Percentiles rank a stretch among this genome's conserved stretches.
Evolutionary conservation across 2,888 invertebrate genomes (phyloP).

Genomic region (Periphyllus acericola): DNA sequence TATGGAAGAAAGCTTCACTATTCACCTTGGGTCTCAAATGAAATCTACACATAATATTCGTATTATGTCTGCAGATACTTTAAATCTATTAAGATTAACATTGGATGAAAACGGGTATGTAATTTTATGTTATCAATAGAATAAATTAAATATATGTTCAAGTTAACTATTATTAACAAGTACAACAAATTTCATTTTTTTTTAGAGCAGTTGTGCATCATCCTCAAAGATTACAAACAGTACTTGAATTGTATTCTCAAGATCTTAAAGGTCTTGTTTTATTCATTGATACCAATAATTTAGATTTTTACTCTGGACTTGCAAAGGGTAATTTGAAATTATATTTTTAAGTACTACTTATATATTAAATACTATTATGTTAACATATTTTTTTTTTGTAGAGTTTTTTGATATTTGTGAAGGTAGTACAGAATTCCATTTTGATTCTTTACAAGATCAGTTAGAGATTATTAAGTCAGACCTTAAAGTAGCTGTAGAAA

Average conservation of each 20-base stretch:
- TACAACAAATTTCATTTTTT: not conserved
- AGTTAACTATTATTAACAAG: slow-evolving; percentile 8
- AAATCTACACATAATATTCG: slow-evolving; percentile 99
- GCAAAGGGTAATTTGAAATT: slow-evolving; percentile 70
- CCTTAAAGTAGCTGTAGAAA: slow-evolving; percentile 72
- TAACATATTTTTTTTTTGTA: slow-evolving; percentile 34
- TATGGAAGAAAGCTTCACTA: slow-evolving; percentile 95
- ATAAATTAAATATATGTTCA: not conserved
- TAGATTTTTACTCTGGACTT: slow-evolving; percentile 74
- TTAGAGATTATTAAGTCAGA: slow-evolving; percentile 76
- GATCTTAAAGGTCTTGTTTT: slow-evolving; percentile 90
- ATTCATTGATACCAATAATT: slow-evolving; percentile 75
- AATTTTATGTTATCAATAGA: not conserved
- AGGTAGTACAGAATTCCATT: slow-evolving; percentile 92
- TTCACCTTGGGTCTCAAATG: slow-evolving; percentile 96
- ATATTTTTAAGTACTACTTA: not conserved
- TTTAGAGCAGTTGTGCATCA: slow-evolving; percentile 53
- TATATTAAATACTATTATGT: not conserved
- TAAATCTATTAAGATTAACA: slow-evolving; percentile 77
- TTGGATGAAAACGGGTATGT: slow-evolving; percentile 55
- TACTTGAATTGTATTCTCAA: slow-evolving; percentile 91
- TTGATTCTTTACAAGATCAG: slow-evolving; percentile 86
- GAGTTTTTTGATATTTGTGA: slow-evolving; percentile 63
- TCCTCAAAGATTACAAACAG: slow-evolving; percentile 86
- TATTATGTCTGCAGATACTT: slow-evolving; percentile 84